phyloP scores from a whole-genome alignment of 1,140 invertebrate genomes.

The Papilio dardanus region DNA sequence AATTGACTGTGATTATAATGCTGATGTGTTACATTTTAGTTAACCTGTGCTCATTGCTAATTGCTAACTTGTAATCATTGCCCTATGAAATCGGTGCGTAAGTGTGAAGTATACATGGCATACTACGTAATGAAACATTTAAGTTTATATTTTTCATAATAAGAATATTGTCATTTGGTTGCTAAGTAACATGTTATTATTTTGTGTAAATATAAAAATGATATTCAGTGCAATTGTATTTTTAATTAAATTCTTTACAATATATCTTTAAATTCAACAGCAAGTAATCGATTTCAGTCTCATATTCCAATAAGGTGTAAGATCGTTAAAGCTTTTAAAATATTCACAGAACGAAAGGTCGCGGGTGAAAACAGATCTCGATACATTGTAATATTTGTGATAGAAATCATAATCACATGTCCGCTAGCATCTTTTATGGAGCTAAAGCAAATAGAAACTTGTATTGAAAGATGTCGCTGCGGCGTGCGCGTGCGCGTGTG shows the following conservation, averaged over 20 bases:
- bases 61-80: too few species aligned
- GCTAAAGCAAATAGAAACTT: slow-evolving; percentile 81
- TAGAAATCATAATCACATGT: slow-evolving; percentile 79
- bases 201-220: too few species aligned
- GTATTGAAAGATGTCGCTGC: slow-evolving; percentile 77
- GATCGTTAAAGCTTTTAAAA: not conserved
- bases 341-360: not conserved
- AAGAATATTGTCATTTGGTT: too few species aligned
- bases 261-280: too few species aligned
- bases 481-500: slow-evolving; percentile 67
- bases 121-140: too few species aligned
- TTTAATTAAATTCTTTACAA: too few species aligned
- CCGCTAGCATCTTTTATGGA: slow-evolving; percentile 76
- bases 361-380: slow-evolving; percentile 55
- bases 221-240: too few species aligned
- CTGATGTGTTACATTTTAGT: not conserved
- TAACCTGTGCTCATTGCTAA: not conserved
- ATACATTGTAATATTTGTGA: slow-evolving; percentile 75
- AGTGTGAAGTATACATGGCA: too few species aligned
- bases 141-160: too few species aligned
- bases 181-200: too few species aligned
- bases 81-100: too few species aligned
- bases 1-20: too few species aligned
- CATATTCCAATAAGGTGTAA: not conserved
- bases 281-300: not conserved